Evolutionary conservation across 2,888 invertebrate species (phyloP).

Genomic region (Metallyticus violacea): DNA sequence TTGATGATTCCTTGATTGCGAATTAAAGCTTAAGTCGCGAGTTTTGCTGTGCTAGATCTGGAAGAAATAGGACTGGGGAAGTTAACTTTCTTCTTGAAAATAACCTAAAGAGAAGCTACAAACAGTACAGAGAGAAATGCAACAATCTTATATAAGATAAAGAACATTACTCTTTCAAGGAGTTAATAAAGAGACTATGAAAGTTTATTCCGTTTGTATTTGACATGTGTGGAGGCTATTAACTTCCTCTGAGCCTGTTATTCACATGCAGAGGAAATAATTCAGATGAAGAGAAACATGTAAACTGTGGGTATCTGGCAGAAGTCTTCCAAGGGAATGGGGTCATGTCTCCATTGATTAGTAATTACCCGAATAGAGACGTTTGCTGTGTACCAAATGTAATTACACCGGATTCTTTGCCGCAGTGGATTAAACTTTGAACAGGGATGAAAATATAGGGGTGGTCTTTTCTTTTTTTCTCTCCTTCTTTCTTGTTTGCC

Average conservation of each 20-base stretch:
- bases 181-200: neutral
- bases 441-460: neutral
- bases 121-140: no score
- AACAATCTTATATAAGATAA: no score
- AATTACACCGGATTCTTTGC: neutral
- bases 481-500: neutral
- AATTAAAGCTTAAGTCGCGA: no score
- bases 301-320: no score
- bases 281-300: neutral
- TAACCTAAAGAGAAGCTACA: no score
- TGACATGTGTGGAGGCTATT: neutral
- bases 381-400: neutral
- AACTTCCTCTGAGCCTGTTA: neutral
- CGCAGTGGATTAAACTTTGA: neutral
- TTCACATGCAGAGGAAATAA: neutral
- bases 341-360: neutral
- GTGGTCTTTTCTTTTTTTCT: neutral
- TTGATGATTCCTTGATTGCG: no score
- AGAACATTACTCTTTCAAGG: no score
- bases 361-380: neutral
- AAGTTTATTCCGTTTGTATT: neutral
- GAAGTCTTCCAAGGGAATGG: neutral
- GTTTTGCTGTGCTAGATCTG: no score
- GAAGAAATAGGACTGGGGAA: no score
- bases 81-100: no score